A percentile compares a stretch with the other conserved stretches of the same genome.
Conservation (phyloP, 2,113 vertebrate species). For the Dasyurus viverrinus region DNA sequence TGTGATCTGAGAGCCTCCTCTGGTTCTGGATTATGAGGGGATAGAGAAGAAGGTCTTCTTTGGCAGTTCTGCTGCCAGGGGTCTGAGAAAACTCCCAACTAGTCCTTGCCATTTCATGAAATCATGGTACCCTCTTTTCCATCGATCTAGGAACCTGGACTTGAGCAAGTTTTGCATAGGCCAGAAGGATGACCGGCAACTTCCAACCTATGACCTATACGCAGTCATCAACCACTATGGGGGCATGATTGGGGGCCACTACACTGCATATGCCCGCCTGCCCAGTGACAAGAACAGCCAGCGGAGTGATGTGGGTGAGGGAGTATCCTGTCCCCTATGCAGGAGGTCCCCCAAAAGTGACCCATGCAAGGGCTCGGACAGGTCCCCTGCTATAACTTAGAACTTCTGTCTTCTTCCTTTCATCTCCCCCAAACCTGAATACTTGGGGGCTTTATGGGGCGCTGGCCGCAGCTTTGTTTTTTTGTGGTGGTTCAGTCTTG, state of each 20-base stretch:
- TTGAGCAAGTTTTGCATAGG: slow-evolving; percentile 98
- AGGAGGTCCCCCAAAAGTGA: neutral
- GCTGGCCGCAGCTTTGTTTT: neutral
- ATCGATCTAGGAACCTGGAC: slow-evolving; percentile 90
- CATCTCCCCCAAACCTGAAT: neutral
- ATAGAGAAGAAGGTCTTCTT: neutral
- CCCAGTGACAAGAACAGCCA: slow-evolving; percentile 98
- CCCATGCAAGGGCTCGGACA: neutral
- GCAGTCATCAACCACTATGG: slow-evolving; percentile 99
- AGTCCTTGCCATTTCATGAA: neutral
- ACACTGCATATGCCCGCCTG: slow-evolving; percentile 95
- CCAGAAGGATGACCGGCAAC: slow-evolving; percentile 95
- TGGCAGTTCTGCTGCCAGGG: neutral
- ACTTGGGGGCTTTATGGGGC: neutral
- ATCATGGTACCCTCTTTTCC: neutral
- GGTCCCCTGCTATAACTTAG: neutral
- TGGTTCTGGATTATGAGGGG: neutral
- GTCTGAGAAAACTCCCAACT: neutral
- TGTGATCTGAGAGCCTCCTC: neutral
- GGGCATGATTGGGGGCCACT: slow-evolving; percentile 99
- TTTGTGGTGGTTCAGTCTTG: neutral
- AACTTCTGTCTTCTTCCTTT: neutral
- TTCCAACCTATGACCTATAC: slow-evolving; percentile 96
- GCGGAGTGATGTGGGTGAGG: slow-evolving; percentile 97
- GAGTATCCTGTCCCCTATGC: neutral